A percentile compares a stretch with the other conserved stretches of the same genome.
These are phyloP conservation scores for Melitaea athalia DNA, from an alignment of 2,888 invertebrate species.

Conservation along the genomic window DNA sequence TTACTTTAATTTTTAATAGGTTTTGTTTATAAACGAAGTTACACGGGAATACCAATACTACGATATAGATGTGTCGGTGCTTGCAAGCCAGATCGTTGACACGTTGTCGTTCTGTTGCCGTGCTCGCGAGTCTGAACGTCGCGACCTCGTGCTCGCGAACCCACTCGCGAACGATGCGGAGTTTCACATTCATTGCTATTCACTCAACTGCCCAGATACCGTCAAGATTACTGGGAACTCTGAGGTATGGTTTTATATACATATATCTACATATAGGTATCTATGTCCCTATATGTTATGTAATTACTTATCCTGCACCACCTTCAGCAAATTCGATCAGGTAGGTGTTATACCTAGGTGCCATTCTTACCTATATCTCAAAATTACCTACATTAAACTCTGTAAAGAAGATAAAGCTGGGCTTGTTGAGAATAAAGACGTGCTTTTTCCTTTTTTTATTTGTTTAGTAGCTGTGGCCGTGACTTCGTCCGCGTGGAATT, in stretches of 20 bases:
- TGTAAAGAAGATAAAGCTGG: too few relatives aligned
- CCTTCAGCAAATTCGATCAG: too few relatives aligned
- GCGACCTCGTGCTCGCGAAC: conserved; percentile 60
- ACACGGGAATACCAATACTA: conserved; percentile 72
- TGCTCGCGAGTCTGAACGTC: conserved; percentile 65
- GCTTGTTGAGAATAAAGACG: too few relatives aligned
- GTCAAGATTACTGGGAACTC: conserved; percentile 61
- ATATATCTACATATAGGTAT: neutral
- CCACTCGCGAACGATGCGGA: conserved; percentile 56
- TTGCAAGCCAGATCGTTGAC: conserved; percentile 61
- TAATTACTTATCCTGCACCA: too few relatives aligned
- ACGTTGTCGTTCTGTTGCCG: conserved; percentile 60
- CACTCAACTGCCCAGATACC: conserved; percentile 54
- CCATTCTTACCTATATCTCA: too few relatives aligned
- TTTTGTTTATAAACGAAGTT: conserved; percentile 63
- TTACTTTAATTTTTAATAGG: conserved; percentile 46
- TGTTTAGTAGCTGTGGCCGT: too few relatives aligned
- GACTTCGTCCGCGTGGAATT: too few relatives aligned
- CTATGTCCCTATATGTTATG: too few relatives aligned
- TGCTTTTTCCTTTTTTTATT: too few relatives aligned
- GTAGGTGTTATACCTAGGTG: too few relatives aligned
- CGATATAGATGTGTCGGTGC: conserved; percentile 56
- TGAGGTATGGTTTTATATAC: conserved; percentile 51
- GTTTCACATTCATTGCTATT: conserved; percentile 55
- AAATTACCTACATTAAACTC: too few relatives aligned